Conservation (phyloP, 2,113 vertebrate genomes). For the Eolophus roseicapilla region DNA sequence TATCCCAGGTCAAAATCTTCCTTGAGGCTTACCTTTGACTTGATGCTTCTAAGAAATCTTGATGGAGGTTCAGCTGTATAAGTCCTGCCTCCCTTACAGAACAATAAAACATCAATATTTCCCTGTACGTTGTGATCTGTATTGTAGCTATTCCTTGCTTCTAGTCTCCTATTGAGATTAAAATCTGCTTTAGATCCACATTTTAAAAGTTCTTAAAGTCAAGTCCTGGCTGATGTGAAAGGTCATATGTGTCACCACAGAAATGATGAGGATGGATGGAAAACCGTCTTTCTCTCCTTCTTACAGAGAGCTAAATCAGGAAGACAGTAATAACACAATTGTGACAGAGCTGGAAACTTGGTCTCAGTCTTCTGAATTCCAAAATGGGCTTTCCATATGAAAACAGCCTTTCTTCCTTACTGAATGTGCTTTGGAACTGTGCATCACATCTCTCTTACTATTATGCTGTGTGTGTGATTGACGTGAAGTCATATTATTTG, state of each 20-base stretch:
- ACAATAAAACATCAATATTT: background rate
- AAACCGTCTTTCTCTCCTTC: background rate
- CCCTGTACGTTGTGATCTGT: background rate
- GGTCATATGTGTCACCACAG: background rate
- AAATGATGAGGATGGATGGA: background rate
- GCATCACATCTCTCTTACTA: background rate
- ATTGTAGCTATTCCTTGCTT: background rate
- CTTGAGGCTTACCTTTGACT: background rate
- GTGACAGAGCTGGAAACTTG: background rate
- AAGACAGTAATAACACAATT: background rate
- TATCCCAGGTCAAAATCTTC: background rate
- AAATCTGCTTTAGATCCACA: background rate
- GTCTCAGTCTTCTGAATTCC: background rate
- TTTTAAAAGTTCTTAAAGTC: background rate
- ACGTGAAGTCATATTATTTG: background rate
- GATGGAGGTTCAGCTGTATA: background rate
- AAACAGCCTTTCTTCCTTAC: background rate
- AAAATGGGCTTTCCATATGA: background rate
- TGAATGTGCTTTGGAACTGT: background rate
- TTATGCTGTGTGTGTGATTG: background rate
- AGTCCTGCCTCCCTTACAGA: background rate
- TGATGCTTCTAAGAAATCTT: background rate
- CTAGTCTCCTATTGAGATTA: background rate
- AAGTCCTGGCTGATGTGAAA: background rate
- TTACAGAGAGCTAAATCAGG: background rate